Evolutionary conservation across 2,113 vertebrate genomes (phyloP).

Genomic region (Nibea albiflora): DNA sequence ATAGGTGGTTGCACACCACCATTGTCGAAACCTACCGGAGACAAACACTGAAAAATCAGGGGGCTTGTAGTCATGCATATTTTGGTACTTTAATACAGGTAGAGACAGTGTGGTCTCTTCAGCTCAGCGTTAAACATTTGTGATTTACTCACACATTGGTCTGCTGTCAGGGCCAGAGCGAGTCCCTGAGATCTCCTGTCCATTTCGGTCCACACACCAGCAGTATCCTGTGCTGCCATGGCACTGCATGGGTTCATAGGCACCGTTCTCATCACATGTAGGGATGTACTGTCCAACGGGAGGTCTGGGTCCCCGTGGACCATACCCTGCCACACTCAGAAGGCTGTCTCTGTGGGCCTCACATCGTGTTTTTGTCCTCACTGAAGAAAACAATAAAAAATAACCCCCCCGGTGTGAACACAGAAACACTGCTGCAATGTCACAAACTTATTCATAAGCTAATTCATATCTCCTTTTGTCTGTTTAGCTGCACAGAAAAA

Average conservation of each 20-base stretch:
- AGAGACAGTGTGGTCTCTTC: neutral
- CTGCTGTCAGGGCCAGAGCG: slow-evolving; percentile 81
- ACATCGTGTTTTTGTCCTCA: slow-evolving; percentile 87
- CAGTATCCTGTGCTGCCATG: slow-evolving; percentile 87
- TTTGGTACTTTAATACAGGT: neutral
- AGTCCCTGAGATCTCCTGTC: slow-evolving; percentile 90
- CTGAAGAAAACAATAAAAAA: slow-evolving; percentile 69
- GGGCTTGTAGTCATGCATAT: neutral
- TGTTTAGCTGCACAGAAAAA: slow-evolving; percentile 29
- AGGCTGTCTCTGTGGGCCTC: slow-evolving; percentile 86
- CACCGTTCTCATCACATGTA: slow-evolving; percentile 88
- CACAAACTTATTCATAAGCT: neutral
- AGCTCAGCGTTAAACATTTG: neutral
- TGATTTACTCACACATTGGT: slow-evolving; percentile 89
- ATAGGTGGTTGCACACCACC: slow-evolving; percentile 72
- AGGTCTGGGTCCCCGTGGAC: slow-evolving; percentile 67
- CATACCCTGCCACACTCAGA: slow-evolving; percentile 51
- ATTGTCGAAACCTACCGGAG: slow-evolving; percentile 83
- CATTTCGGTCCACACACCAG: slow-evolving; percentile 92
- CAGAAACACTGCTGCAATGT: neutral
- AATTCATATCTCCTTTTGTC: slow-evolving; percentile 22
- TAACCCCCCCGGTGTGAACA: neutral
- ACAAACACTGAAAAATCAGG: slow-evolving; percentile 7
- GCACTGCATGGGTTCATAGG: slow-evolving; percentile 90
- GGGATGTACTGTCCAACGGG: slow-evolving; percentile 84